Evolutionary conservation across 2,888 invertebrate genomes (phyloP).

Genomic region (Bombylius discolor): DNA sequence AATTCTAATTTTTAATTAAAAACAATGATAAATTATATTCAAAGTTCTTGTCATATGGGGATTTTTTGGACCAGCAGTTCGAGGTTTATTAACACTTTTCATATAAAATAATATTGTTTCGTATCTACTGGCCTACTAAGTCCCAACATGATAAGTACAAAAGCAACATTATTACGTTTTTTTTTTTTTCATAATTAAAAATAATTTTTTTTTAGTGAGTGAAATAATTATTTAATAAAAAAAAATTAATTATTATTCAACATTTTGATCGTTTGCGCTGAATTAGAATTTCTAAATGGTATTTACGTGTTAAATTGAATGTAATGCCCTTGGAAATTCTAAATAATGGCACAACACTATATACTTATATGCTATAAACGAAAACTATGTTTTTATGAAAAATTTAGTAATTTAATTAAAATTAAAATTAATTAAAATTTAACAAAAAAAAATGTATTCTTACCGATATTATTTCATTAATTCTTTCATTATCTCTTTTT

Average conservation of each 20-base stretch:
- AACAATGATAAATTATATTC: too few relatives aligned
- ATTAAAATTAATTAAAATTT: too few relatives aligned
- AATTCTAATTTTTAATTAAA: too few relatives aligned
- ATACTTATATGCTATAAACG: not conserved
- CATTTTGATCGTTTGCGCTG: conserved; percentile 20
- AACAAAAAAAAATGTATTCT: too few relatives aligned
- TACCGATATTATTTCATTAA: too few relatives aligned
- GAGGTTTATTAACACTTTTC: conserved; percentile 10
- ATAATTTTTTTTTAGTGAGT: too few relatives aligned
- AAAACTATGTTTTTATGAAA: too few relatives aligned
- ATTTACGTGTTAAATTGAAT: conserved; percentile 18
- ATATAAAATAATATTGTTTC: not conserved
- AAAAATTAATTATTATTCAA: not conserved
- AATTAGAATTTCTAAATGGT: conserved; percentile 27
- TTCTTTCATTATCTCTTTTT: too few relatives aligned
- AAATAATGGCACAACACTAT: conserved; percentile 27
- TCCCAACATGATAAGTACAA: conserved; percentile 35
- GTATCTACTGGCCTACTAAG: conserved; percentile 38
- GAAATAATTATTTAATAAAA: not conserved
- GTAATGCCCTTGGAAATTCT: conserved; percentile 31
- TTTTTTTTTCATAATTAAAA: too few relatives aligned
- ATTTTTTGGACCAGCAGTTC: conserved; percentile 39
- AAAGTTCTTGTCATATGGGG: conserved; percentile 22
- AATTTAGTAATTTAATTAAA: too few relatives aligned
- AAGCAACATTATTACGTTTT: conserved; percentile 14